Base-by-base conservation (phyloP, 2,113 vertebrate genomes). In the Scytalopus superciliaris region DNA sequence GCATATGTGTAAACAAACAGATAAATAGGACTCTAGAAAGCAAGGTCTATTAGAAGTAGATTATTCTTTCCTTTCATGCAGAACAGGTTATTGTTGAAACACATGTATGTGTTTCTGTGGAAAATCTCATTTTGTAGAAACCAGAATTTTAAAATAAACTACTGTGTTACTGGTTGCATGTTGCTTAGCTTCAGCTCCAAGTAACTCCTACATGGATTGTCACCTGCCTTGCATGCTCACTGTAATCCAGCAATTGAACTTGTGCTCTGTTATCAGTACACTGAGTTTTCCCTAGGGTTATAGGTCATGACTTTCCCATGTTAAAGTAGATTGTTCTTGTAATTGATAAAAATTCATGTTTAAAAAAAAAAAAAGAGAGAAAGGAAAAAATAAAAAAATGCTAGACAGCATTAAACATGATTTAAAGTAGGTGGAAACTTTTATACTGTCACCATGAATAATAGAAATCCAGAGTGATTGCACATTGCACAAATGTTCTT, bases 401-500 rank as follows among this genome's bases (percentile, higher is more conserved):
- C 39, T 27, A 76, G 63, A 84, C 28, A 89, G 53, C 33, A 42
- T n/a, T 84, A 92, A 84, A 30, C 15, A 60, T 84, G 59, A 95
- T 64, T 93, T 94, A 91, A 57, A 47, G 64, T 23, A 81, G 18
- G 59, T 45, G 35, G 55, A 88, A 87, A 35, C n/a, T 93, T 94
- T 96, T 93, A 42, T 73, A 35, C 60, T 79, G 79, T 49, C 79
- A 87, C 92, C 69, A 74, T 97, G 94, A 96, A 96, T 90, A 95
- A 96, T 73, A 97, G 45, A 93, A 97, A 95, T 63, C 25, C 62
- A 77, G 39, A 83, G 69, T 87, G 77, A 63, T 67, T 89, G 62
- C 64, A 94, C 45, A 87, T 64, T 92, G 72, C 84, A 93, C 53
- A 93, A 95, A 95, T 89, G 80, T 87, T 95, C 83, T 96, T 96